These are phyloP conservation scores for Sterna hirundo DNA, from an alignment of 2,113 vertebrate genomes.

Conservation along the genomic window DNA sequence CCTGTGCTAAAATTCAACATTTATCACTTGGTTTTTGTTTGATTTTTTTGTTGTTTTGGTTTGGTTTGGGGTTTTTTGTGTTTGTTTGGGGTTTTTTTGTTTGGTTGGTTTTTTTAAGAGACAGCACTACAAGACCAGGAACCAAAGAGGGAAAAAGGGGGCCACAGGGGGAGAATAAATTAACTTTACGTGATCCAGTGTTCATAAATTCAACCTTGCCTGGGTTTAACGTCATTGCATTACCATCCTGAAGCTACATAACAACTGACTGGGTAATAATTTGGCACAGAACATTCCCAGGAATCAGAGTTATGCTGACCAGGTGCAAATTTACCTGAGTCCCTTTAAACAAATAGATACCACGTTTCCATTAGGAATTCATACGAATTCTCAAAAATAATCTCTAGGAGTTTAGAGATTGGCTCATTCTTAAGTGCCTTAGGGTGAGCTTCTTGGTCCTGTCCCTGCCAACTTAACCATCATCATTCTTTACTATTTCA, in stretches of 20 bases:
- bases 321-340: not conserved
- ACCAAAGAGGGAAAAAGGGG: rapidly evolving
- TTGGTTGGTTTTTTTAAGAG: not conserved
- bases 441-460: not conserved
- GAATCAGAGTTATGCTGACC: not conserved
- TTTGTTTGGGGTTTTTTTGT: no score
- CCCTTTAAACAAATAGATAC: not conserved
- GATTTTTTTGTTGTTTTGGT: no score
- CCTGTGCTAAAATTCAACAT: not conserved
- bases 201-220: not conserved
- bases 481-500: not conserved
- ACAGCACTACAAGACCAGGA: not conserved
- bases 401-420: not conserved
- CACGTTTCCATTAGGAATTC: not conserved
- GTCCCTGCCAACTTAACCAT: not conserved
- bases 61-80: no score
- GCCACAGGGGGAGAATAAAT: not conserved
- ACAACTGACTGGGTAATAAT: not conserved
- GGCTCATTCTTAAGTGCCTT: not conserved
- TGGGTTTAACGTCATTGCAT: not conserved
- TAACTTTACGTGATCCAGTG: not conserved
- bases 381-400: not conserved
- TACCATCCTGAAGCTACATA: not conserved
- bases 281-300: not conserved
- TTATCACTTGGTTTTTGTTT: not conserved